Percentiles rank a stretch among this genome's conserved stretches.
Conservation (phyloP, 2,797 vertebrate genomes). For the Muscicapa striata region DNA sequence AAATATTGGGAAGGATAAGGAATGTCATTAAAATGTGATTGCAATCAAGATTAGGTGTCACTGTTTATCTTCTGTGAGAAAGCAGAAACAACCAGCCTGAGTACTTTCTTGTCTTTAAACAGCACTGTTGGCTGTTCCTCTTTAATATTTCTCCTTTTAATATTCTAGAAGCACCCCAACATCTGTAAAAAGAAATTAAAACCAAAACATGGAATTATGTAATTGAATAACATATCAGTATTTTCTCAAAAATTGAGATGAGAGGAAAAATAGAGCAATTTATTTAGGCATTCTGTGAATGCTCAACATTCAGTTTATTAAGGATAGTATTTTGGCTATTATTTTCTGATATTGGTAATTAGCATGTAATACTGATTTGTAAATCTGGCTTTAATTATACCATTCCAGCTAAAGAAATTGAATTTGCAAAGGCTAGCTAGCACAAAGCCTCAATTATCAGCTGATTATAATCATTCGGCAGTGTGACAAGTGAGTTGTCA, state of each 20-base stretch:
- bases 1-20: constrained; percentile 36
- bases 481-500: constrained; percentile 35
- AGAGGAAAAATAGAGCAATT: constrained; percentile 22
- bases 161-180: not conserved
- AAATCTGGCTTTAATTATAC: constrained; percentile 44
- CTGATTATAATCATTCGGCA: constrained; percentile 60
- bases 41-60: constrained; percentile 13
- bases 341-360: constrained; percentile 67
- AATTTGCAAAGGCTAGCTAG: constrained; percentile 55
- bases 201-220: not conserved
- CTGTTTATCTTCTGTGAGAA: constrained; percentile 20
- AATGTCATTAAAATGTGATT: constrained; percentile 51
- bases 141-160: constrained; percentile 22
- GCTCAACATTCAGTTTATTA: constrained; percentile 54
- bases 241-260: constrained; percentile 41
- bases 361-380: constrained; percentile 50
- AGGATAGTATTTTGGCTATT: constrained; percentile 48
- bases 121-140: not conserved
- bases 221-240: not conserved
- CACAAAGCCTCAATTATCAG: constrained; percentile 56
- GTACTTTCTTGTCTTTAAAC: not conserved
- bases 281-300: constrained; percentile 7
- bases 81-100: constrained; percentile 1
- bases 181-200: not conserved
- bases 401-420: constrained; percentile 44